Evolutionary conservation across 2,113 vertebrate genomes (phyloP), one percentile per base, ranked within the genome.

Genomic region (Anolis carolinensis): DNA sequence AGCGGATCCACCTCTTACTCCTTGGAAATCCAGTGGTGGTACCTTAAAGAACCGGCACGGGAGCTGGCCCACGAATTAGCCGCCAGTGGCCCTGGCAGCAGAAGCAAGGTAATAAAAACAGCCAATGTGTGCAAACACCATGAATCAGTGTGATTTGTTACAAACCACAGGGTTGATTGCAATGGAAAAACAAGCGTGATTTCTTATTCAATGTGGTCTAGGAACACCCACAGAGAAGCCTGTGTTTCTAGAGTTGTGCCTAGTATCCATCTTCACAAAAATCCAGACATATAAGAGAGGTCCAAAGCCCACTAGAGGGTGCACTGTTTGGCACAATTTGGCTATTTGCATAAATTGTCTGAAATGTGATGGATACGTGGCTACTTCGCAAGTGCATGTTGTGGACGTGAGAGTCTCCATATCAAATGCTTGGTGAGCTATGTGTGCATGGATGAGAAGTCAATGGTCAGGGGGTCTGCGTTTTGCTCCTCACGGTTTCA

Each of bases 11-110:
- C 97, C 86, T 98, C 98, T n/a, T 97, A 98, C 90, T 98, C 98
- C 89, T 91, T 99, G 96, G 98, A 98, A 95, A 99, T 99, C 94
- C 98, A 99, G 95, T 99, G 98, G 98, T 99, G 98, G 98, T 98
- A 98, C 94, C 96, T 98, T 87, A 98, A 97, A 92, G 97, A 98
- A 92, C 96, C 96, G 10, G 94, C 96, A 83, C 94, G 96, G 91
- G 97, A 98, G 83, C 95, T 97, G 92, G 95, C 96, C 79, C 97
- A 97, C 0, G 98, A 98, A 94, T 95, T 98, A 93, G 97, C 98
- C 93, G 96, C 97, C 93, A 97, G 97, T 79, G 94, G 96, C 81
- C 97, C 97, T 0, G 95, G 96, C 83, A 96, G 95, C 97, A 97
- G 96, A 94, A 97, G 94, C 95, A 97, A 98, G 98, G 98, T 99